Base-by-base conservation (phyloP, 2,113 vertebrate genomes). In the Alouatta palliata region DNA sequence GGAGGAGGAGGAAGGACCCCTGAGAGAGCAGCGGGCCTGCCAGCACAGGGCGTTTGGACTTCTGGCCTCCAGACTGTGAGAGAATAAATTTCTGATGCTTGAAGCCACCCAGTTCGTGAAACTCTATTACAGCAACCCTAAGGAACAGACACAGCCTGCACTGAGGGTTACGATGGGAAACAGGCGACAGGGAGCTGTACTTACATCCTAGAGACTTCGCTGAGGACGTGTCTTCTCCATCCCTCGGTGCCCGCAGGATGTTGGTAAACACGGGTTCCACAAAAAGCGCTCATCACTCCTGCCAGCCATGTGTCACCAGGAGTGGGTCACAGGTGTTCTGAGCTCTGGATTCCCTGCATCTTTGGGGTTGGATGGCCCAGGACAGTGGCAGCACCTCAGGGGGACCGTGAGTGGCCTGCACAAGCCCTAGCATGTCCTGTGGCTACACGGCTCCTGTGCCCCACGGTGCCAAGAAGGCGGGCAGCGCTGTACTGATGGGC, bases 11-110 rank as follows among this genome's bases (percentile, higher is more conserved):
- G 17, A 12, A 43, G 58, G 7, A 40, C 1, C 7, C 21, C 77
- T 20, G 25, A 43, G 5, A 47, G n/a, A 8, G 0, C 0, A 1
- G 23, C 0, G 0, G 17, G 7, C 32, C 32, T 27, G 7, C 30
- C 6, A 30, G 30, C 14, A 32, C 6, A 17, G 11, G n/a, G n/a
- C 2, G 35, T 58, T 30, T 11, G 20, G 35, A 32, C 5, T 13
- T 27, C 45, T 25, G 32, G 25, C 14, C 37, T 43, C 66, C 37
- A 14, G 6, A 8, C 40, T 6, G 13, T 4, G 16, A 85, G 45
- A 79, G 25, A 6, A 54, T 3, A 20, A 9, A 21, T 8, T 58
- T 37, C 75, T 47, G 13, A n/a, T 6, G 7, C 30, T 35, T 20
- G 40, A 6, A 13, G 32, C 23, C 9, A 16, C 68, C 16, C 1